phyloP scores from a whole-genome alignment of 2,888 invertebrate genomes.

The Drosophila mayaguana region DNA sequence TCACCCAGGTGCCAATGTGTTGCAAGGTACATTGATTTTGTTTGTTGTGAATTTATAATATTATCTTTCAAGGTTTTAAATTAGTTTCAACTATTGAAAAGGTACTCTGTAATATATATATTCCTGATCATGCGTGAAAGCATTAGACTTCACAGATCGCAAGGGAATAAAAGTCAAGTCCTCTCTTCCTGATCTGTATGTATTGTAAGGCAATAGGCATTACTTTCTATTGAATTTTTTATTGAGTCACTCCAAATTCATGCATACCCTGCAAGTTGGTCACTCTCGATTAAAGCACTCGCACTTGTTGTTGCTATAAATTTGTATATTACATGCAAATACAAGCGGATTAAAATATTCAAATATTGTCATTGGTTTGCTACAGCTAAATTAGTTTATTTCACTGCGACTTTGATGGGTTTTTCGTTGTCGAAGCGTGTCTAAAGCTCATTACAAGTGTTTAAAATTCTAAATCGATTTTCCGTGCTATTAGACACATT shows the following conservation, averaged over 20 bases:
- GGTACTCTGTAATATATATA: no score
- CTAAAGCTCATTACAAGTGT: conserved; percentile 56
- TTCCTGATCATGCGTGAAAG: no score
- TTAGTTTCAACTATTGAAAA: not conserved
- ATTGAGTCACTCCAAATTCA: not conserved
- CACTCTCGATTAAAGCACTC: not conserved
- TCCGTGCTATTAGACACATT: conserved; percentile 59
- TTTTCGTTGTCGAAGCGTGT: conserved; percentile 52
- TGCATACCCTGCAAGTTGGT: not conserved
- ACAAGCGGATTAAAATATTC: not conserved
- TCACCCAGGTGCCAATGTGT: not conserved
- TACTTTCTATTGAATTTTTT: no score
- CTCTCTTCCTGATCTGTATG: no score
- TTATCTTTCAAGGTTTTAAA: not conserved
- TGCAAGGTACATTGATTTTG: not conserved
- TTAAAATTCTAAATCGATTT: conserved; percentile 69
- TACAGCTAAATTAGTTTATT: conserved; percentile 1
- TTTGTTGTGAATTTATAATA: not conserved
- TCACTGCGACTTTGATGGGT: conserved; percentile 19
- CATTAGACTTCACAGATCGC: no score
- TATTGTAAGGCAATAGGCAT: no score
- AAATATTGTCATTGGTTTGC: not conserved
- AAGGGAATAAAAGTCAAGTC: no score
- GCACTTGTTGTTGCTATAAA: not conserved
- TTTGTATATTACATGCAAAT: not conserved